phyloP scores from a whole-genome alignment of 2,888 invertebrate species.

The Priocnemis perturbator region DNA sequence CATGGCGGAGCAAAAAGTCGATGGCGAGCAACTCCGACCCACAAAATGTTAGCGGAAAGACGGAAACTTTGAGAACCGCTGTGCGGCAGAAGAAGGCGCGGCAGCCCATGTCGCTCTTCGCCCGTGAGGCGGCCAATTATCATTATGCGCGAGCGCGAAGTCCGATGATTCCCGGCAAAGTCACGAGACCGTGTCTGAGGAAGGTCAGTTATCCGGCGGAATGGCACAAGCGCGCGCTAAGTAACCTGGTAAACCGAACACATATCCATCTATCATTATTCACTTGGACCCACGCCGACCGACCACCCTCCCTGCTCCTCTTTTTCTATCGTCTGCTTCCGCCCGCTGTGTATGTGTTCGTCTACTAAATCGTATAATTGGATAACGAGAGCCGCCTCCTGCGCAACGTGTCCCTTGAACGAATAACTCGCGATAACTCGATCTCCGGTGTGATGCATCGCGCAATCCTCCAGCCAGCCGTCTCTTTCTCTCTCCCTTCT shows the following conservation, averaged over 20 bases:
- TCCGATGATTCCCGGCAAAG: too few species aligned
- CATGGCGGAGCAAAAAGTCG: too few species aligned
- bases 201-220: constrained; percentile 13
- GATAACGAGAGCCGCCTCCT: constrained; percentile 49
- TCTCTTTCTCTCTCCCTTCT: too few species aligned
- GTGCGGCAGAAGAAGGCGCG: too few species aligned
- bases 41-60: too few species aligned
- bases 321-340: constrained; percentile 27
- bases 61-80: too few species aligned
- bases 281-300: constrained; percentile 8
- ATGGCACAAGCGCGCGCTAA: background rate
- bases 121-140: too few species aligned
- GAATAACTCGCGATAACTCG: constrained; percentile 36
- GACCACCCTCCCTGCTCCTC: background rate
- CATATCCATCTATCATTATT: constrained; percentile 13
- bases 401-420: constrained; percentile 19
- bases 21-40: too few species aligned
- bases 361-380: constrained; percentile 64
- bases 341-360: constrained; percentile 40
- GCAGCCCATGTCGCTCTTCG: too few species aligned
- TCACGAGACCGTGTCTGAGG: background rate
- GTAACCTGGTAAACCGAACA: constrained; percentile 10
- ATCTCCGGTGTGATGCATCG: background rate
- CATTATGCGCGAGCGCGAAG: too few species aligned
- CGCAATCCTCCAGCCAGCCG: too few species aligned